Base-by-base conservation (phyloP, 2,113 vertebrate species). In the Urocynchramus pylzowi region DNA sequence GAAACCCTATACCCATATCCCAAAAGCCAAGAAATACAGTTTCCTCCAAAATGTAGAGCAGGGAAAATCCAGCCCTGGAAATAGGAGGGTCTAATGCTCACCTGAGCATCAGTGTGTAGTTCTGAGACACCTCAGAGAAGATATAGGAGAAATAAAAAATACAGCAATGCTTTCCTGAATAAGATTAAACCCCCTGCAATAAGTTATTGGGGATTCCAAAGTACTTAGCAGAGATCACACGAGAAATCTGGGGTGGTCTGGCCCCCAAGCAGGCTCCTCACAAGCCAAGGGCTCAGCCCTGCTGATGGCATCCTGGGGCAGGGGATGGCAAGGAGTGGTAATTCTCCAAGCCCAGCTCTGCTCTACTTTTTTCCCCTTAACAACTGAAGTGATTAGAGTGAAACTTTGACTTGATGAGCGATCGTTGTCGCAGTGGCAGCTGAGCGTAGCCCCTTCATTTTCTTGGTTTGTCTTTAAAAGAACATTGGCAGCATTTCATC, bases 321-420 rank as follows among this genome's bases (percentile, higher is more conserved):
- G 19, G 18, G 28, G 78, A 37, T 4, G 1, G 69, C 73, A 59
- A 84, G 8, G 74, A 83, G 26, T 11, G 39, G 39, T 54, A 85
- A 65, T 79, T 56, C 89, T 93, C 87, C 54, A 4, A 24, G 71
- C 50, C 45, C 69, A 76, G 91, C 89, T 41, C 56, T 24, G 90
- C 95, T 97, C 95, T 87, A 6, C 50, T 44, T 92, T 97, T 89
- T 95, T 87, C 65, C 61, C 39, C 87, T 65, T 84, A 97, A 98
- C 96, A 98, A 96, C 97, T 95, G 97, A 98, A 97, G 96, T 98
- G 98, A 98, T 98, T 96, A 97, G 97, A 95, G 94, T 59, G 95
- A 96, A 97, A 96, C 96, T 98, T 97, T 49, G 90, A 94, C 97
- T 97, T 98, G 98, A 98, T 98, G 97, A 98, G 97, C 47, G 90